Base-by-base conservation (phyloP, 2,888 invertebrate species). In the Bembecia ichneumoniformis region DNA sequence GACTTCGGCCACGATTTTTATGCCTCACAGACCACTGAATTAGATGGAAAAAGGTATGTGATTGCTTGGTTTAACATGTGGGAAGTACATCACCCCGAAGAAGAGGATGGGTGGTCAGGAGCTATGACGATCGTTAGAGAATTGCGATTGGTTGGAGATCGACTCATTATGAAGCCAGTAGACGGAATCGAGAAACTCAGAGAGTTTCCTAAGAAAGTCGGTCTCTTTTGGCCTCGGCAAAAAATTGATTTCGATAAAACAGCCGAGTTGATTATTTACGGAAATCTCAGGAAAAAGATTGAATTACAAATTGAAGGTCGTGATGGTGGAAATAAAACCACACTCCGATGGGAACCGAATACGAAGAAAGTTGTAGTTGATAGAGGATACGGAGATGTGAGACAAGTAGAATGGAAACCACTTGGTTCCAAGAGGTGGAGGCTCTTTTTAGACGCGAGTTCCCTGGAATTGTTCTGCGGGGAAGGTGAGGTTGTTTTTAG, bases 1-100 rank as follows among this genome's bases (percentile, higher is more conserved):
- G 87, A 87, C 57, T 86, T 68, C 50, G 81, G 88, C 0, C 84
- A 86, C 53, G 88, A 88, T 48, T 86, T 87, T 51, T 88, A 88
- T 52, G 88, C 88, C 1, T 69, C 81, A 3, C 82, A 86, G 52
- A 82, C 87, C 0, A 66, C 65, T 16, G 74, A 80, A 43, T 59
- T 68, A 2, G 64, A 82, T 46, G 82, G 82, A 0, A 77, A 68
- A 13, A 72, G 86, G 34, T 72, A 79, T 46, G 49, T 83, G 1
- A 64, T 83, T 1, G 78, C 74, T 1, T 88, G 88, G 88, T 78
- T 87, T 47, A 72, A 67, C 47, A 82, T 79, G 77, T 88, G 88
- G 88, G 82, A 82, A 1, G 66, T 66, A 0, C 66, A 68, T 0
- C 64, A 73, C 46, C 77, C 72, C 1, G 87, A 87, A 58, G 74